Percentiles rank a stretch among this genome's conserved stretches.
Conservation (phyloP, 2,113 vertebrate genomes). For the Alethe castanea region DNA sequence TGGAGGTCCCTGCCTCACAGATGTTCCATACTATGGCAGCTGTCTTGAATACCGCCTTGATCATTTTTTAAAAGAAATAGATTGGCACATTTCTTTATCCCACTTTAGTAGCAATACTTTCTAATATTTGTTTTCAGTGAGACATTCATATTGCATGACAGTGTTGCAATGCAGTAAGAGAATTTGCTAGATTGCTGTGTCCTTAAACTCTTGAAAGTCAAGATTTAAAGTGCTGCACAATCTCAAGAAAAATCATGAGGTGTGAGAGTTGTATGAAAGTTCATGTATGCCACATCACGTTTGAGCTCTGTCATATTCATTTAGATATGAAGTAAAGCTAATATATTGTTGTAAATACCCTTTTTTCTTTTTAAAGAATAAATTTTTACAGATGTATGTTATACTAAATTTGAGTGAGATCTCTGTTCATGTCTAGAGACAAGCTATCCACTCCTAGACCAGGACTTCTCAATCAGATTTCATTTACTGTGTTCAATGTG, state of each 20-base stretch:
- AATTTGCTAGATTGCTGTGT: background rate
- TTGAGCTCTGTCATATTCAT: background rate
- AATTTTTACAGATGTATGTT: background rate
- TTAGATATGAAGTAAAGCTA: background rate
- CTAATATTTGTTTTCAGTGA: background rate
- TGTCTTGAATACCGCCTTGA: background rate
- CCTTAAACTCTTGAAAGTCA: background rate
- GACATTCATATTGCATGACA: background rate
- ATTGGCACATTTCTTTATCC: background rate
- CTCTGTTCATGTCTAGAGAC: background rate
- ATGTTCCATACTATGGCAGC: background rate
- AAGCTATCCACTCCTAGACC: background rate
- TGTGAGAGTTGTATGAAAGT: background rate
- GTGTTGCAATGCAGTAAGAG: background rate
- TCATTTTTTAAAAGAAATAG: background rate
- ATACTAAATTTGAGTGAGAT: background rate
- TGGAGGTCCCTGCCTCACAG: background rate
- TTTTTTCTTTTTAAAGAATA: background rate
- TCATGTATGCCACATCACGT: rapidly evolving
- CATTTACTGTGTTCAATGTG: background rate
- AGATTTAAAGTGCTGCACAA: background rate
- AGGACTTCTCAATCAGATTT: background rate
- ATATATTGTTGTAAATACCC: background rate
- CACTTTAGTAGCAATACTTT: background rate
- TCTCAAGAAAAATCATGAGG: background rate